A percentile compares a stretch with the other conserved stretches of the same genome.
Evolutionary conservation across 2,888 invertebrate species (phyloP).

Genomic region (Aquatica leii): DNA sequence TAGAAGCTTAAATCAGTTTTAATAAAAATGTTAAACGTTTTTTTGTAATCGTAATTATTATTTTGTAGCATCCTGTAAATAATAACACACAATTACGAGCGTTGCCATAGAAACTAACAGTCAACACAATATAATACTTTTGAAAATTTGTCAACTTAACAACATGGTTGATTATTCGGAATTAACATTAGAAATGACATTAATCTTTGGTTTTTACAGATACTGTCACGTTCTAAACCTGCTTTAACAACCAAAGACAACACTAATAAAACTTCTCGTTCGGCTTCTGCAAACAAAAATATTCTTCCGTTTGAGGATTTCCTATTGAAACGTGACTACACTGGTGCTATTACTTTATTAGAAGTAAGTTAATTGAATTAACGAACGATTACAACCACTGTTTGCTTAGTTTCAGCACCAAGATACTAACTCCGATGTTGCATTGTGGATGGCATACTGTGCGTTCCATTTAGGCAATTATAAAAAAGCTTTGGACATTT

Average conservation of each 20-base stretch:
- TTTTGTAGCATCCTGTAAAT: too few species aligned
- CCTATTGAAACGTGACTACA: conserved; percentile 88
- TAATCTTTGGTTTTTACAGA: conserved; percentile 63
- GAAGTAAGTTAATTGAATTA: conserved; percentile 70
- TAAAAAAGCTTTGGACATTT: conserved; percentile 79
- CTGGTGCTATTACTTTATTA: conserved; percentile 90
- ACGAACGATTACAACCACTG: background rate
- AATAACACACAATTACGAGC: too few species aligned
- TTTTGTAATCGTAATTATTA: too few species aligned
- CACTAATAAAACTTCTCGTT: conserved; percentile 46
- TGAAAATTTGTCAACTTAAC: too few species aligned
- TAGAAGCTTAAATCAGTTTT: too few species aligned
- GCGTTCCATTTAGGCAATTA: conserved; percentile 96
- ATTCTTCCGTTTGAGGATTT: conserved; percentile 91
- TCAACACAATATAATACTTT: too few species aligned
- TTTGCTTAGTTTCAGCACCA: conserved; percentile 64
- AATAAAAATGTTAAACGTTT: too few species aligned
- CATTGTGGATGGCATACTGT: conserved; percentile 94
- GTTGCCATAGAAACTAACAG: too few species aligned
- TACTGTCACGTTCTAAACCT: conserved; percentile 83
- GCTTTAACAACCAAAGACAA: conserved; percentile 66
- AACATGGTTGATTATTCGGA: too few species aligned
- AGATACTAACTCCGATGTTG: conserved; percentile 64
- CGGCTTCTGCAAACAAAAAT: conserved; percentile 57
- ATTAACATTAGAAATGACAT: background rate